Percentiles rank a stretch among this genome's conserved stretches.
Evolutionary conservation across 2,113 vertebrate genomes (phyloP).

Genomic region (Pipa parva): DNA sequence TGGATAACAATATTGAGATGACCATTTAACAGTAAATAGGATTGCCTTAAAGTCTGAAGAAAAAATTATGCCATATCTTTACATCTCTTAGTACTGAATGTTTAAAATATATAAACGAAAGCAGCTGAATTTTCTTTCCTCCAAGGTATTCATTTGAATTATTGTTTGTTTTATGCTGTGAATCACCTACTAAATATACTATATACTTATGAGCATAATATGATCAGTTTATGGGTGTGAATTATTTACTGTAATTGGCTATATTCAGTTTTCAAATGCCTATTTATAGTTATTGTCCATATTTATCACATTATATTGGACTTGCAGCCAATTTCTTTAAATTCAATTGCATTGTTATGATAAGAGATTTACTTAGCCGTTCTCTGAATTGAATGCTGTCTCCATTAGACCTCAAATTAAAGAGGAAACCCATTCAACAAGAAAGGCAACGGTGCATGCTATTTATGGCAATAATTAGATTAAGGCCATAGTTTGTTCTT

Average conservation of each 20-base stretch:
- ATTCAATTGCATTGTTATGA: constrained; percentile 53
- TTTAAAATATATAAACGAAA: too few relatives aligned
- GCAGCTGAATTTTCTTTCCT: too few relatives aligned
- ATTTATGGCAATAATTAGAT: background rate
- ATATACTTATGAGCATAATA: too few relatives aligned
- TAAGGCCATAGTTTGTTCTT: background rate
- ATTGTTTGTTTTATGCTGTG: too few relatives aligned
- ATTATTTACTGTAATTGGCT: constrained; percentile 54
- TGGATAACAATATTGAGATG: too few relatives aligned
- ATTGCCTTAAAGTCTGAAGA: too few relatives aligned
- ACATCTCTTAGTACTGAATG: too few relatives aligned
- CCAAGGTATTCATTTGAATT: too few relatives aligned
- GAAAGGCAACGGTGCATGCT: background rate
- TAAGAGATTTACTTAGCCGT: constrained; percentile 49
- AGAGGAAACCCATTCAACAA: background rate
- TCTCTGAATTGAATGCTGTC: constrained; percentile 23
- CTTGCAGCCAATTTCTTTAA: constrained; percentile 50
- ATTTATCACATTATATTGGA: constrained; percentile 45
- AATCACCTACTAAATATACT: too few relatives aligned
- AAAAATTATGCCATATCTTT: too few relatives aligned
- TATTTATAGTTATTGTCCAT: constrained; percentile 52
- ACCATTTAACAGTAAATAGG: too few relatives aligned
- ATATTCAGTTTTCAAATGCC: constrained; percentile 53
- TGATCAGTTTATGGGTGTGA: background rate
- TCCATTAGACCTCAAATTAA: constrained; percentile 27